phyloP scores from a whole-genome alignment of 2,797 vertebrate species.

The Sus cebifrons region DNA sequence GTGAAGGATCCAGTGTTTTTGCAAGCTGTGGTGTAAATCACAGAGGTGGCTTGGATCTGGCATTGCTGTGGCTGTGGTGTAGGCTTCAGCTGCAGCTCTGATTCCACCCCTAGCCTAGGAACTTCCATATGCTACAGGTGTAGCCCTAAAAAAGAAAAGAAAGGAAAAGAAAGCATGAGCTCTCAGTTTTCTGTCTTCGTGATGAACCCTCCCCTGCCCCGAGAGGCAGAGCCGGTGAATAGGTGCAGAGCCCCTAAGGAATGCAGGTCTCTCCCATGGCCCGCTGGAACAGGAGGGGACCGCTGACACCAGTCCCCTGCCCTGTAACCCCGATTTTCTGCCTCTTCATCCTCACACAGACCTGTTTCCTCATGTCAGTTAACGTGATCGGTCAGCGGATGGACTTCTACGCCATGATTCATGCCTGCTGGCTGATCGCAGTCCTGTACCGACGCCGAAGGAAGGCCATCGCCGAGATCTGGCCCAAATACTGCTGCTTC shows the following conservation, averaged over 20 bases:
- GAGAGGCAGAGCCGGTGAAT: background rate
- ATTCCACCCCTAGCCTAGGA: too few relatives aligned
- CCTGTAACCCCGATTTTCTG: conserved; percentile 33
- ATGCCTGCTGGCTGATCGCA: conserved; percentile 95
- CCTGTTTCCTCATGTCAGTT: conserved; percentile 97
- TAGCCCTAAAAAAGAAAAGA: too few relatives aligned
- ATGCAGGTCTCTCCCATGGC: background rate
- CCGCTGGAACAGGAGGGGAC: background rate
- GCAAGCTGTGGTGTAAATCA: too few relatives aligned
- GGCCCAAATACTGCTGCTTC: conserved; percentile 99
- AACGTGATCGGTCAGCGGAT: conserved; percentile 99
- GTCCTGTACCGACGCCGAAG: conserved; percentile 97
- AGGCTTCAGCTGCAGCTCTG: too few relatives aligned
- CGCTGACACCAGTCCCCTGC: background rate
- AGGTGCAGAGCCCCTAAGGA: background rate
- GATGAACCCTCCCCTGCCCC: background rate
- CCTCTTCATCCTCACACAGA: conserved; percentile 90
- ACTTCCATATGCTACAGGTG: too few relatives aligned
- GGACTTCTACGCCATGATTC: conserved; percentile 99
- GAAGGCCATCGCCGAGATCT: conserved; percentile 99
- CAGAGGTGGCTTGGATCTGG: too few relatives aligned
- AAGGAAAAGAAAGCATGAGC: too few relatives aligned
- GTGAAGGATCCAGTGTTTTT: too few relatives aligned
- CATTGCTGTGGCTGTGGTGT: too few relatives aligned
- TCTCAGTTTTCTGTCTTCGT: background rate